phyloP scores from a whole-genome alignment of 2,113 vertebrate genomes.

The Dasyurus viverrinus region DNA sequence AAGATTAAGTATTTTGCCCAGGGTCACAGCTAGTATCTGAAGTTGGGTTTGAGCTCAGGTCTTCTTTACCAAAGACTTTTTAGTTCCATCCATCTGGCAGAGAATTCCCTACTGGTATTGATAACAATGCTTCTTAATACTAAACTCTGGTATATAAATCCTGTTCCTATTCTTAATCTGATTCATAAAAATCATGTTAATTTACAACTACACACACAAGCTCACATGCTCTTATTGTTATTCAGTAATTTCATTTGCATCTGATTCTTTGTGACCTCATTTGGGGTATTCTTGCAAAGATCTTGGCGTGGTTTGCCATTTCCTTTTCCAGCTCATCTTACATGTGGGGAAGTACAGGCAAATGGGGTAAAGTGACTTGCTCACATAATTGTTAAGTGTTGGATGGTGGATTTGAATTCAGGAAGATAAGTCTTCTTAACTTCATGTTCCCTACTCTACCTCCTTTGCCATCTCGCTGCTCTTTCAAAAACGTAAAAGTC shows the following conservation, averaged over 20 bases:
- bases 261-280: no score
- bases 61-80: not conserved
- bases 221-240: not conserved
- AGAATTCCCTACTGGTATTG: not conserved
- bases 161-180: not conserved
- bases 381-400: no score
- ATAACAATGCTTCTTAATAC: not conserved
- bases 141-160: not conserved
- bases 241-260: no score
- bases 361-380: no score
- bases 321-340: no score
- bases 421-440: no score
- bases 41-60: not conserved
- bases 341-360: no score
- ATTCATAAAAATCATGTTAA: not conserved
- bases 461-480: no score
- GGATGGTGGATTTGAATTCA: no score
- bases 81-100: not conserved
- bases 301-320: no score
- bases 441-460: no score
- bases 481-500: not conserved
- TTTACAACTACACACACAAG: not conserved
- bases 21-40: not conserved
- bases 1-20: not conserved
- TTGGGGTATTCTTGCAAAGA: no score